These are phyloP conservation scores for Notodonta ziczac DNA, from an alignment of 2,888 invertebrate genomes.

Conservation along the genomic window DNA sequence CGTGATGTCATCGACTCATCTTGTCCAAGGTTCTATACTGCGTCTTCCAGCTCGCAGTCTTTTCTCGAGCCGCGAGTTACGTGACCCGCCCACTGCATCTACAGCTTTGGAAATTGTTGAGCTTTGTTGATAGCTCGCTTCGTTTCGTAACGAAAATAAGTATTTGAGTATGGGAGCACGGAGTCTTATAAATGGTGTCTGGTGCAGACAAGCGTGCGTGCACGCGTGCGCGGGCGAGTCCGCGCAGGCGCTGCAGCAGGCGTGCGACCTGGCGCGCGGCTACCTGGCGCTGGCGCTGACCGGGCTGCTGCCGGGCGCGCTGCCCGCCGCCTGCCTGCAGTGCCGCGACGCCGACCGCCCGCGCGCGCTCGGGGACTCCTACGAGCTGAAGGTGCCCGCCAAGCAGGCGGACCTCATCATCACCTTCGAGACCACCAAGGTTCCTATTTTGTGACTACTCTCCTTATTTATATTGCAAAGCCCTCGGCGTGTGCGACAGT, in stretches of 20 bases:
- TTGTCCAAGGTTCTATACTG: too few species aligned
- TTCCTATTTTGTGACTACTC: slow-evolving; percentile 18
- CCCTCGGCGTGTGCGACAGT: too few species aligned
- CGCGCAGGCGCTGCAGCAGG: slow-evolving; percentile 77
- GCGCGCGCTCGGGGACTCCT: slow-evolving; percentile 83
- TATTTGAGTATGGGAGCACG: too few species aligned
- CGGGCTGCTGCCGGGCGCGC: slow-evolving; percentile 82
- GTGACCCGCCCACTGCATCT: too few species aligned
- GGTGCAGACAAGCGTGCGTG: slow-evolving; percentile 88
- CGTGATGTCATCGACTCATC: too few species aligned
- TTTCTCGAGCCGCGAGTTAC: too few species aligned
- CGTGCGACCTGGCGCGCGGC: slow-evolving; percentile 88
- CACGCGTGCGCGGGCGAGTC: slow-evolving; percentile 79
- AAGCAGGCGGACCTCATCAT: slow-evolving; percentile 93
- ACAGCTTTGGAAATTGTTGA: too few species aligned
- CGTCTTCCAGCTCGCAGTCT: too few species aligned
- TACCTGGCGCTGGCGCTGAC: slow-evolving; percentile 87
- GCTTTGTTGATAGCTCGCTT: too few species aligned
- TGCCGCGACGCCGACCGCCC: slow-evolving; percentile 77
- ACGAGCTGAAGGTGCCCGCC: slow-evolving; percentile 87
- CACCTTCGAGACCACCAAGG: slow-evolving; percentile 87
- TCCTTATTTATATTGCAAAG: too few species aligned
- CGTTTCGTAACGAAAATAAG: too few species aligned
- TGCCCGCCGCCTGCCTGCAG: slow-evolving; percentile 88
- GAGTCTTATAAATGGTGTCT: too few species aligned